Conservation (phyloP, 2,797 vertebrate genomes). For the Microcaecilia unicolor region DNA sequence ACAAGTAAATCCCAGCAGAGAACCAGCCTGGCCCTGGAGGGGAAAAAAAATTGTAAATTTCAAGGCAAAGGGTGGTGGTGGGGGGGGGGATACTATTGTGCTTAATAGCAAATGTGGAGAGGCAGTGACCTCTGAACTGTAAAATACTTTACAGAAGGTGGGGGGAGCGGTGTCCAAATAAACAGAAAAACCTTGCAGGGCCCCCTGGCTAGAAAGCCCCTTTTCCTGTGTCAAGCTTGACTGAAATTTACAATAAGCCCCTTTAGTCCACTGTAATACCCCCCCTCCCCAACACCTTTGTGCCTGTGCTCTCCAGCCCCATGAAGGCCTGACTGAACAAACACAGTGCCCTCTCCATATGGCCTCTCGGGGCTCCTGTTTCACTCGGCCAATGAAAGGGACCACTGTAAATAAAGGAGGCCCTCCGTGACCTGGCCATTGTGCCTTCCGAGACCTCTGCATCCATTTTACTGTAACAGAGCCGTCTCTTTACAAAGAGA, state of each 20-base stretch:
- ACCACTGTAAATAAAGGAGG: slow-evolving; percentile 78
- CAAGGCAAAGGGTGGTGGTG: too few relatives aligned
- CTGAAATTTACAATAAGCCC: slow-evolving; percentile 28
- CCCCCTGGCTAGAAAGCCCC: not conserved
- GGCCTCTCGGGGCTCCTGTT: slow-evolving; percentile 58
- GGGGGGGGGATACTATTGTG: accelerated
- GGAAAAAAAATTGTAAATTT: too few relatives aligned
- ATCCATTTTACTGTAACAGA: slow-evolving; percentile 67
- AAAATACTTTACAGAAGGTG: not conserved
- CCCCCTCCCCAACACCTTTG: slow-evolving; percentile 33
- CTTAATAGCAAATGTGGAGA: not conserved
- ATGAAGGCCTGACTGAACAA: slow-evolving; percentile 78
- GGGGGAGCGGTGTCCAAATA: not conserved
- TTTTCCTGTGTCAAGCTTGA: slow-evolving; percentile 10
- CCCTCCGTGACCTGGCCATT: slow-evolving; percentile 58
- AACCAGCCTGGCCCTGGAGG: too few relatives aligned
- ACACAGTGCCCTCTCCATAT: slow-evolving; percentile 70
- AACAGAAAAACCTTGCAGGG: accelerated
- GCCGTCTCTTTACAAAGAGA: slow-evolving; percentile 14
- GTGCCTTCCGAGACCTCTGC: slow-evolving; percentile 51
- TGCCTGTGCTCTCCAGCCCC: slow-evolving; percentile 62
- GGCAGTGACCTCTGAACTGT: accelerated
- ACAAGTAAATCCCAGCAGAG: too few relatives aligned
- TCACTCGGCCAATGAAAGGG: slow-evolving; percentile 69
- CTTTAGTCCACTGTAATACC: slow-evolving; percentile 32